Conservation (phyloP, 2,113 vertebrate species). For the Paratilapia polleni region DNA sequence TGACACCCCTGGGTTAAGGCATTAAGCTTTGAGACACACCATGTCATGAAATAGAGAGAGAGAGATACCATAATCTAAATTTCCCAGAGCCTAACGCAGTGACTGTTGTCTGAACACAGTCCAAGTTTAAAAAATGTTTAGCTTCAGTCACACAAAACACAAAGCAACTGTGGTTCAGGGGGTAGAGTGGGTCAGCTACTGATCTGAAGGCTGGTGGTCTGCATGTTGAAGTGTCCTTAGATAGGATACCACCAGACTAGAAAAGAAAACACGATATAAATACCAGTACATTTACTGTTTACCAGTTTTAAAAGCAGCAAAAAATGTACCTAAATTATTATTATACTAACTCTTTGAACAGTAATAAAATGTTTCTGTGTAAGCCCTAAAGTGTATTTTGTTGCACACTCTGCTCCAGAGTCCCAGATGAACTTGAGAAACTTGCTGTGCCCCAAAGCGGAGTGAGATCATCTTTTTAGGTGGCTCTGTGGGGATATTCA, state of each 20-base stretch:
- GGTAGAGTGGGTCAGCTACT: background rate
- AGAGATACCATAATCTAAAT: background rate
- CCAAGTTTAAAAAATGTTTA: background rate
- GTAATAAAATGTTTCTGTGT: background rate
- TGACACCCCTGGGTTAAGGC: background rate
- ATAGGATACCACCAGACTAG: background rate
- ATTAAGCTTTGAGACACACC: too few species aligned
- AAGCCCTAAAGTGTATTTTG: background rate
- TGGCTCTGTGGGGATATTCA: conserved; percentile 12
- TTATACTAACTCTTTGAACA: background rate
- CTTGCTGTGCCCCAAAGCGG: rapidly evolving
- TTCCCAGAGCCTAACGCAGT: background rate
- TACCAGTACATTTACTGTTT: background rate
- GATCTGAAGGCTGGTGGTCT: background rate
- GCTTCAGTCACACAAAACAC: background rate
- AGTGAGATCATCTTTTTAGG: background rate
- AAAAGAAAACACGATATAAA: background rate
- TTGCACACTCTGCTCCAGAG: too few species aligned
- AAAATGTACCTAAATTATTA: background rate
- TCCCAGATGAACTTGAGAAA: background rate
- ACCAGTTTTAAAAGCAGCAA: background rate
- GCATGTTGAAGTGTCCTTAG: background rate
- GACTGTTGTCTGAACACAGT: rapidly evolving
- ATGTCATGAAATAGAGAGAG: too few species aligned
- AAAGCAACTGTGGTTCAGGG: background rate